Conservation (phyloP, 1,140 invertebrate species). For the Drosophila kanapiae region DNA sequence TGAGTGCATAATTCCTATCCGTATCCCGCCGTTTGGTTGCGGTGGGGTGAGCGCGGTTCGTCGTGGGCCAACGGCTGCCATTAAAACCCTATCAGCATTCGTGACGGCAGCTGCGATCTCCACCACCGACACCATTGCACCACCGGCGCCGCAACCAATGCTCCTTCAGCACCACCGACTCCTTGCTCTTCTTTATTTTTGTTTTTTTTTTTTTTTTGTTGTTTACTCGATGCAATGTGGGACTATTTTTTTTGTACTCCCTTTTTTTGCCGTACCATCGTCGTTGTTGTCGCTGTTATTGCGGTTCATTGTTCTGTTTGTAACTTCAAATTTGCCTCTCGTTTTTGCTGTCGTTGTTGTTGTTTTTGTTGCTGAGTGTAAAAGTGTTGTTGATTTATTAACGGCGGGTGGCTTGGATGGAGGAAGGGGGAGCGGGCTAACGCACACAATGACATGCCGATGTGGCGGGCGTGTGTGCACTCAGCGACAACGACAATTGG, state of each 20-base stretch:
- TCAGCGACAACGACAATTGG: slow-evolving; percentile 60
- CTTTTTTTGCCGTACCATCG: slow-evolving; percentile 38
- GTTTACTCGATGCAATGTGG: slow-evolving; percentile 5
- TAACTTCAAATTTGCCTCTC: slow-evolving; percentile 62
- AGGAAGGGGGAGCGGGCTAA: background rate
- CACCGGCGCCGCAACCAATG: slow-evolving; percentile 10
- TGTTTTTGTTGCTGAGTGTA: slow-evolving; percentile 60
- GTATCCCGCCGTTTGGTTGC: slow-evolving; percentile 20
- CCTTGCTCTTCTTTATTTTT: background rate
- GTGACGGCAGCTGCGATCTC: slow-evolving; percentile 75
- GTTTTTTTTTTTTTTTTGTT: background rate
- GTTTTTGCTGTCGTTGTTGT: slow-evolving; percentile 32
- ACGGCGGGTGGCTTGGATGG: slow-evolving; percentile 50
- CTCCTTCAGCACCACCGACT: slow-evolving; percentile 17
- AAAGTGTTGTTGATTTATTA: slow-evolving; percentile 81
- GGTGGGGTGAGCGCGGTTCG: slow-evolving; percentile 39
- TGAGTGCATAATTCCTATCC: slow-evolving; percentile 25
- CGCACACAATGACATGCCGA: slow-evolving; percentile 18
- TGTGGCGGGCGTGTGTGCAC: slow-evolving; percentile 47
- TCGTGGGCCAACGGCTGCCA: slow-evolving; percentile 62
- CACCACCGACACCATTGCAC: slow-evolving; percentile 18
- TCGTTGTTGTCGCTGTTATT: slow-evolving; percentile 64
- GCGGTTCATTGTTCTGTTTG: slow-evolving; percentile 76
- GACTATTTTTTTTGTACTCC: slow-evolving; percentile 17
- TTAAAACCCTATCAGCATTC: slow-evolving; percentile 78